These are phyloP conservation scores for Zhuqinia jingwanae DNA, from an alignment of 2,888 invertebrate species.

Conservation along the genomic window DNA sequence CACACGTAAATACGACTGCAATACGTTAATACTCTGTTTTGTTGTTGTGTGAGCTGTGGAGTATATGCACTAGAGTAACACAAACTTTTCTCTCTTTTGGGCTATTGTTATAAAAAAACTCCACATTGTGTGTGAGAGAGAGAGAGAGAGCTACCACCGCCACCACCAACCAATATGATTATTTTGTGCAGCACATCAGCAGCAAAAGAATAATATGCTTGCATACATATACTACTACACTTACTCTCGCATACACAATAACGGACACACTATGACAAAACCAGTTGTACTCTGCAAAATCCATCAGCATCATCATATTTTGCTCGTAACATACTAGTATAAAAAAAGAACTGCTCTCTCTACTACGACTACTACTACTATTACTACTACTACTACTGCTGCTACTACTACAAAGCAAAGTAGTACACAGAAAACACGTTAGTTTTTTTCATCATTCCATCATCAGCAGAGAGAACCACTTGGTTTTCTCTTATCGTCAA, in stretches of 20 bases:
- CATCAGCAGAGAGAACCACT: constrained; percentile 12
- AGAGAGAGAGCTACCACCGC: too few relatives aligned
- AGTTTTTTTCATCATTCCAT: constrained; percentile 56
- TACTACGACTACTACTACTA: constrained; percentile 36
- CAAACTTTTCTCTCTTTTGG: not conserved
- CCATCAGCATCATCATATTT: constrained; percentile 27
- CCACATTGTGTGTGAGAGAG: too few relatives aligned
- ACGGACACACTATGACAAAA: constrained; percentile 42
- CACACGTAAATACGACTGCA: constrained; percentile 38
- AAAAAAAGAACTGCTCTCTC: too few relatives aligned
- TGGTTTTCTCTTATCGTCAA: constrained; percentile 59
- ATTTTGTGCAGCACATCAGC: not conserved
- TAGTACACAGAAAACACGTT: constrained; percentile 67
- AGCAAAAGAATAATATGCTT: constrained; percentile 4
- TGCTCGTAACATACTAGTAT: constrained; percentile 29
- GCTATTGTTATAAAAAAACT: too few relatives aligned
- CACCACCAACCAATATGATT: constrained; percentile 38
- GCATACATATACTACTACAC: constrained; percentile 12
- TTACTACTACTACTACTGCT: too few relatives aligned
- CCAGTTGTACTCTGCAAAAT: constrained; percentile 41
- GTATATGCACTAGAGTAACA: not conserved
- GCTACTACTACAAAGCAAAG: constrained; percentile 48
- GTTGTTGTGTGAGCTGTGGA: not conserved
- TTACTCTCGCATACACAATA: not conserved
- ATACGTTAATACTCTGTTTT: not conserved